Conservation (phyloP, 2,113 vertebrate species). For the Amblyornis subalaris region DNA sequence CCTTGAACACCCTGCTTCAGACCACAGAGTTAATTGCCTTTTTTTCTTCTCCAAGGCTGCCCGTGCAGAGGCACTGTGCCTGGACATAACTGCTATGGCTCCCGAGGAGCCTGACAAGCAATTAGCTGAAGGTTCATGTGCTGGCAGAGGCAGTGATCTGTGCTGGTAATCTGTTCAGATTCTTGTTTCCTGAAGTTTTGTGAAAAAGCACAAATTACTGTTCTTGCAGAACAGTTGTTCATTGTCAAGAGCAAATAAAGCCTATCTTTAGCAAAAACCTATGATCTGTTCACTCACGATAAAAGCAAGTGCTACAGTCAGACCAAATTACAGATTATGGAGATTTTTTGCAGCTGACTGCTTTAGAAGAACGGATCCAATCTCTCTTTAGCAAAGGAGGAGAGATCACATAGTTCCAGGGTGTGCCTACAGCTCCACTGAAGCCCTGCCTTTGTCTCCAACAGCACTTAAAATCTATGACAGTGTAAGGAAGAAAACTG, state of each 20-base stretch:
- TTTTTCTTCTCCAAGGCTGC: too few relatives aligned
- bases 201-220: neutral
- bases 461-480: neutral
- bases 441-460: neutral
- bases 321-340: neutral
- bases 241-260: neutral
- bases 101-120: neutral
- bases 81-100: neutral
- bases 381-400: neutral
- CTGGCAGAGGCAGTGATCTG: neutral
- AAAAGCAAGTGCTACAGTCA: neutral
- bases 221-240: neutral
- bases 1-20: neutral
- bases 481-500: neutral
- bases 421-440: neutral
- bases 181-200: neutral
- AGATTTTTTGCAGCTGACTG: neutral
- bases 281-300: fast-evolving
- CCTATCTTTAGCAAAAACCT: neutral
- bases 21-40: neutral
- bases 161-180: neutral
- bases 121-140: neutral
- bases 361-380: neutral
- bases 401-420: neutral
- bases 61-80: fast-evolving